Evolutionary conservation across 2,113 vertebrate genomes (phyloP).

Genomic region (Cisticola juncidis): DNA sequence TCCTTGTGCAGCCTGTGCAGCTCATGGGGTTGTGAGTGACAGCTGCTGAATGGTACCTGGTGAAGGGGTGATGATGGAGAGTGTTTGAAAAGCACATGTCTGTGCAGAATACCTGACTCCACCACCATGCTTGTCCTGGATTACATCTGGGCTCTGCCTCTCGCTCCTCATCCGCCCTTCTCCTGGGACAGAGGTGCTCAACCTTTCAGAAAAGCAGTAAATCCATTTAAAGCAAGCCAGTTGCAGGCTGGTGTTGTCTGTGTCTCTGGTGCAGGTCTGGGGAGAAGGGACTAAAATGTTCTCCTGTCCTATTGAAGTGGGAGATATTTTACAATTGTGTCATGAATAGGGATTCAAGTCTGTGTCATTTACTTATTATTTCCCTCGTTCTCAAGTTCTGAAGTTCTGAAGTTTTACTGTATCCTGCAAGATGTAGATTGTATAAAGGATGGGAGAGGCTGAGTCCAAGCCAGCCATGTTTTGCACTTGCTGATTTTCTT

Average conservation of each 20-base stretch:
- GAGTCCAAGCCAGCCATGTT: not conserved
- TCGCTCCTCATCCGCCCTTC: not conserved
- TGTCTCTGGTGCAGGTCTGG: not conserved
- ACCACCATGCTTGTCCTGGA: not conserved
- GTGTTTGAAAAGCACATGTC: not conserved
- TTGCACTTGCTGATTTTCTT: not conserved
- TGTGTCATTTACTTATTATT: not conserved
- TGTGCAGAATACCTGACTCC: not conserved
- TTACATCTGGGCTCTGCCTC: not conserved
- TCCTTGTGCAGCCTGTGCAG: not conserved
- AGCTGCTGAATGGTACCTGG: not conserved
- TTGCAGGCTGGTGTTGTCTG: not conserved
- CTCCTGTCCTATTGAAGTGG: not conserved
- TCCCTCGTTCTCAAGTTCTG: not conserved
- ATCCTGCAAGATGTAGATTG: not conserved
- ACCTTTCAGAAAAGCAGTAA: not conserved
- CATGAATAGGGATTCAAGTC: not conserved
- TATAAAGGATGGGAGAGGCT: not conserved
- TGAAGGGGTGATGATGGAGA: not conserved
- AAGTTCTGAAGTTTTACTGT: not conserved
- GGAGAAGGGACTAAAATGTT: not conserved
- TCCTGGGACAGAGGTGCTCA: not conserved
- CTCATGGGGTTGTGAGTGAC: not conserved
- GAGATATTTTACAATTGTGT: not conserved
- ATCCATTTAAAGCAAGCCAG: not conserved